Percentiles rank a stretch among this genome's conserved stretches.
phyloP scores from a whole-genome alignment of 1,140 invertebrate species.

The Hylyphantes graminicola region DNA sequence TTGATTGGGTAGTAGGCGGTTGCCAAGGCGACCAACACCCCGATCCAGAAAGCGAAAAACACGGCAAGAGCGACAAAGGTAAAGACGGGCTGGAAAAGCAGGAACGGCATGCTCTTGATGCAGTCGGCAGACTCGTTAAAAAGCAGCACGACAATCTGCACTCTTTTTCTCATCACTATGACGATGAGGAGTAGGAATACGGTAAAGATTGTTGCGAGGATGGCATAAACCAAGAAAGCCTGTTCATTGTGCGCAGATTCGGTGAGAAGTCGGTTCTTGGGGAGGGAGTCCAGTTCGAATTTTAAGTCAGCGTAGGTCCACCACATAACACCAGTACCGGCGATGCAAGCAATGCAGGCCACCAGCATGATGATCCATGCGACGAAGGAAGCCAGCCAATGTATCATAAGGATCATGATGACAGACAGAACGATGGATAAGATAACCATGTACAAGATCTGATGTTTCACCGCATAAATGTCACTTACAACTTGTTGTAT shows the following conservation, averaged over 20 bases:
- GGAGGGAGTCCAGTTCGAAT: conserved; percentile 75
- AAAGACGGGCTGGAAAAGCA: conserved; percentile 87
- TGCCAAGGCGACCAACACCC: conserved; percentile 78
- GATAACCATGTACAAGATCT: conserved; percentile 82
- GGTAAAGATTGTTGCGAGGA: conserved; percentile 88
- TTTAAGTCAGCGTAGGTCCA: conserved; percentile 86
- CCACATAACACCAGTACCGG: conserved; percentile 84
- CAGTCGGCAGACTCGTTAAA: conserved; percentile 90
- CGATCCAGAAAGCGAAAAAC: conserved; percentile 88
- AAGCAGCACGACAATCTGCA: conserved; percentile 81
- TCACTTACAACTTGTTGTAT: conserved; percentile 89
- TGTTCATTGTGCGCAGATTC: conserved; percentile 85
- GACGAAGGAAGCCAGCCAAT: conserved; percentile 83
- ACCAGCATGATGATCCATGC: conserved; percentile 88
- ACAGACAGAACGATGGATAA: conserved; percentile 87
- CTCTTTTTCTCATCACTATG: conserved; percentile 81
- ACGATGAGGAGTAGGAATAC: conserved; percentile 85
- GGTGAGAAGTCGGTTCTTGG: conserved; percentile 72
- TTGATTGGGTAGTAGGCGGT: conserved; percentile 69
- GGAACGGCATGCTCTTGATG: conserved; percentile 82
- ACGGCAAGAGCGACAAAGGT: conserved; percentile 82
- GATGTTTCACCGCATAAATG: conserved; percentile 83
- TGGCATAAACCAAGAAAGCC: conserved; percentile 84
- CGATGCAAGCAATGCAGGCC: conserved; percentile 79
- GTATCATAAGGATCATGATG: conserved; percentile 83